Percentiles rank a stretch among this genome's conserved stretches.
Conservation (phyloP, 2,888 invertebrate species). For the Clitarchus hookeri region DNA sequence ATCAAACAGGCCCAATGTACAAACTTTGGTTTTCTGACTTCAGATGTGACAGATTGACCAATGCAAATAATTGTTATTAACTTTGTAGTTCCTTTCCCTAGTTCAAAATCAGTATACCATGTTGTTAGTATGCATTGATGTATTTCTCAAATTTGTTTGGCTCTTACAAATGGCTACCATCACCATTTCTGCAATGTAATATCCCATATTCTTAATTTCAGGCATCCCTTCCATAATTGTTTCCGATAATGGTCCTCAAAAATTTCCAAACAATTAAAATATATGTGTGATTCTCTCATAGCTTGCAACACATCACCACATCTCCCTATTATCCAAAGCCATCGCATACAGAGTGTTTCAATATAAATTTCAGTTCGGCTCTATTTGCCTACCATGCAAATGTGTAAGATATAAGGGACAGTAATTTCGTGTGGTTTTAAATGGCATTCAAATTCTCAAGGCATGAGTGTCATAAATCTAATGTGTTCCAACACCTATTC, state of each 20-base stretch:
- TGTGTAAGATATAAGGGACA: background rate
- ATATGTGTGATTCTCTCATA: background rate
- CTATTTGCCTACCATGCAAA: background rate
- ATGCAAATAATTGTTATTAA: background rate
- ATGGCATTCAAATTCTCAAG: background rate
- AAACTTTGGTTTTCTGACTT: background rate
- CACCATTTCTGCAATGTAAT: background rate
- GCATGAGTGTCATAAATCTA: background rate
- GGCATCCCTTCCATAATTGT: too few relatives aligned
- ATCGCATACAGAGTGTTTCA: background rate
- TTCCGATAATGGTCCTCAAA: background rate
- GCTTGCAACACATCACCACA: background rate
- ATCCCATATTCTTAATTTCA: too few relatives aligned
- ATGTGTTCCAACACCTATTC: background rate
- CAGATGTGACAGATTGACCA: background rate
- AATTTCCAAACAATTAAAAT: background rate
- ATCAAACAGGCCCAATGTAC: background rate
- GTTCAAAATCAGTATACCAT: background rate
- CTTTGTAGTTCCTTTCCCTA: background rate
- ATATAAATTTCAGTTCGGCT: background rate
- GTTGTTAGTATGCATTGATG: background rate
- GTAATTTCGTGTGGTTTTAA: background rate
- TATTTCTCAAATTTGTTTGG: background rate
- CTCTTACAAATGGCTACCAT: background rate
- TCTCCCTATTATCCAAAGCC: background rate